Evolutionary conservation across 2,113 vertebrate genomes (phyloP), one percentile per base, ranked within the genome.

Genomic region (Rhea americana): DNA sequence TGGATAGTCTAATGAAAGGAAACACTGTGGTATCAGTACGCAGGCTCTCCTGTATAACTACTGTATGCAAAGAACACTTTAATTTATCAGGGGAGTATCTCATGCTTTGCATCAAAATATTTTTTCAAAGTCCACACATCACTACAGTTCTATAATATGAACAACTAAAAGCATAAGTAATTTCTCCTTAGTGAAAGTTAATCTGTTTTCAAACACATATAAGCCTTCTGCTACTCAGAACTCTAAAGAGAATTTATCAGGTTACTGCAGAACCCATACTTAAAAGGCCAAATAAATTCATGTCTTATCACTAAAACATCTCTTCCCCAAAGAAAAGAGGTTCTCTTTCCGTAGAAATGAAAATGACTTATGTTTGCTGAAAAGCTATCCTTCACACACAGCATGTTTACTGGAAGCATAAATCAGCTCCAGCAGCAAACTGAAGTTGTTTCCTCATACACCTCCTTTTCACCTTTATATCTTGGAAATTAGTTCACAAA

Each of bases 11-110:
- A 53, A 13, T 0, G 15, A 48, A 73, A 71, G n/a, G 26, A 51
- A 66, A 48, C 39, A 2, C 11, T 8, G 61, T 8, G 61, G 24
- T 66, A 81, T 32, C 65, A 37, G 7, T 4, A 7, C 0, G 0
- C 4, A 9, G 35, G 35, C 43, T 22, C 39, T 37, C 48, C 12
- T 5, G 28, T 58, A 37, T 20, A 5, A 37, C 22, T 41, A 7
- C 66, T 45, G 30, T 32, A 4, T 1, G 19, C 47, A 82, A 39
- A 76, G 53, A 11, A 10, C 7, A 13, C 37, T 10, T 56, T 10
- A 7, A 61, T 32, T 35, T 19, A 28, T 5, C 26, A 65, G 11
- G 50, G 8, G 30, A 2, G 3, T 41, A 28, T 30, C 61, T 74
- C 32, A 6, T 12, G 10, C 51, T 71, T 74, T 62, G 55, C 50